Conservation (phyloP, 2,797 vertebrate species). For the Cephalopachus bancanus region DNA sequence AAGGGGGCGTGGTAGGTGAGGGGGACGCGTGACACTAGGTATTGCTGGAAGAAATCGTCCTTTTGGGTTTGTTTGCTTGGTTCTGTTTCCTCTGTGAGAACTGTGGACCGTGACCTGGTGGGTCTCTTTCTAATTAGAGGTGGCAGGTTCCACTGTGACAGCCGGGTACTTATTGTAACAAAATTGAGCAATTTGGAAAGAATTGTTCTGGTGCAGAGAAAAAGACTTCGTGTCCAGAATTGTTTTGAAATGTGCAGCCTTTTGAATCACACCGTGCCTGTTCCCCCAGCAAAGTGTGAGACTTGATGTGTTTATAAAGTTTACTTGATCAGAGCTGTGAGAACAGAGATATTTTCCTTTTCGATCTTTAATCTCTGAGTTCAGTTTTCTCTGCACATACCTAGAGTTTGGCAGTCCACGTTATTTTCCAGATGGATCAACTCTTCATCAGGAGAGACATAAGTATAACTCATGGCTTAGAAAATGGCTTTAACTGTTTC, state of each 20-base stretch:
- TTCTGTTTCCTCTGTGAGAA: neutral
- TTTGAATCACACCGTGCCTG: fast-evolving
- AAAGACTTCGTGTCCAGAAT: neutral
- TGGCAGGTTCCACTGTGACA: neutral
- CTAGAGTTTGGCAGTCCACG: neutral
- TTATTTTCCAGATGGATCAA: conserved; percentile 39
- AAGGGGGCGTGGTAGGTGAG: neutral
- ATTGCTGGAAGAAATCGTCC: neutral
- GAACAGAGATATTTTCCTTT: neutral
- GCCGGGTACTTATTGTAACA: neutral
- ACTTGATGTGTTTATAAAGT: neutral
- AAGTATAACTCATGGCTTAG: neutral
- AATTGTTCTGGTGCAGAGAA: neutral
- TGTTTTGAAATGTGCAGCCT: neutral
- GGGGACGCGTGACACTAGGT: fast-evolving
- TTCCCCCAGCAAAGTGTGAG: neutral
- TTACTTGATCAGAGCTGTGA: neutral
- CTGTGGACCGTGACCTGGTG: neutral
- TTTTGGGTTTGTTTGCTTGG: neutral
- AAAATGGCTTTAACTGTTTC: neutral
- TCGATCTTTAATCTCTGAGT: conserved; percentile 6
- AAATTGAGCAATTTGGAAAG: neutral
- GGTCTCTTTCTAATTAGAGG: neutral
- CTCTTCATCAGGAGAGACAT: neutral
- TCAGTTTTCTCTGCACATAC: neutral